Evolutionary conservation across 2,888 invertebrate genomes (phyloP).

Genomic region (Brachyopa scutellaris): DNA sequence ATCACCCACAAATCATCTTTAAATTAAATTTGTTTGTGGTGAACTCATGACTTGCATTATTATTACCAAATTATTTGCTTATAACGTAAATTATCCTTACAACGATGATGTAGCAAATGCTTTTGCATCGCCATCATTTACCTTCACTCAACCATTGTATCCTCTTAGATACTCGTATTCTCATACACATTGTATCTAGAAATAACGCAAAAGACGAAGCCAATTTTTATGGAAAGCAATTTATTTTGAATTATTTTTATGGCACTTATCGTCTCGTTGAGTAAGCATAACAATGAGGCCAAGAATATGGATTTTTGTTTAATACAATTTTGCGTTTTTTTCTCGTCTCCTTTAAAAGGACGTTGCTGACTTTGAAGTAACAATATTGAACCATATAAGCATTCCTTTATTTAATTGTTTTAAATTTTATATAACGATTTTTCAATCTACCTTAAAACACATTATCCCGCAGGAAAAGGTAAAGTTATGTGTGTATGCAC

Average conservation of each 20-base stretch:
- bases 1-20: conserved; percentile 50
- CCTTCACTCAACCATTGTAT: conserved; percentile 58
- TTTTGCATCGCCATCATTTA: conserved; percentile 70
- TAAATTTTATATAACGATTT: conserved; percentile 5
- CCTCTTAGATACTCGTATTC: no score
- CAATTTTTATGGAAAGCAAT: conserved; percentile 81
- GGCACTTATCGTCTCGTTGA: conserved; percentile 79
- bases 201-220: conserved; percentile 66
- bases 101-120: conserved; percentile 64
- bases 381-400: no score
- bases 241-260: conserved; percentile 82
- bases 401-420: background rate
- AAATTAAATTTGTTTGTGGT: conserved; percentile 57
- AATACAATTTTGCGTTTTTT: background rate
- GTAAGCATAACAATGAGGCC: conserved; percentile 74
- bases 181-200: conserved; percentile 50
- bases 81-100: conserved; percentile 62
- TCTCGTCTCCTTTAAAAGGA: background rate
- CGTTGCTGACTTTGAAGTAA: conserved; percentile 24
- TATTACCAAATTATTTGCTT: conserved; percentile 80
- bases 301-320: conserved; percentile 34
- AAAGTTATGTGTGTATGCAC: background rate
- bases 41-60: conserved; percentile 81
- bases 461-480: background rate
- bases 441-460: background rate